Percentiles rank a stretch among this genome's conserved stretches.
These are phyloP conservation scores for Pelodiscus sinensis DNA, from an alignment of 2,113 vertebrate species.

Conservation along the genomic window DNA sequence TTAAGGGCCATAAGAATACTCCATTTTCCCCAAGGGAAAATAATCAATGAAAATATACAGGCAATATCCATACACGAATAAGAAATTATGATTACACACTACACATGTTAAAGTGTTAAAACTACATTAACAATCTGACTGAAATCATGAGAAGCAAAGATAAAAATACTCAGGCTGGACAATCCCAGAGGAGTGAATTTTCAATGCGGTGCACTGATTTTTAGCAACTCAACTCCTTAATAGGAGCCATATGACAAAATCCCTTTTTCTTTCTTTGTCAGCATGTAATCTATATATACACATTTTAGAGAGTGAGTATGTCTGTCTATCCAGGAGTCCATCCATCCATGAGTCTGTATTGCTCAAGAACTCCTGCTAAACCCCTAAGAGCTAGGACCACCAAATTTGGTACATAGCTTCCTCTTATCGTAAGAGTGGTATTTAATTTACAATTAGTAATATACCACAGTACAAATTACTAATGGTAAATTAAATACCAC, in stretches of 20 bases:
- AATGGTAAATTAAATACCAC: no score
- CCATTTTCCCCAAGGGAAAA: background rate
- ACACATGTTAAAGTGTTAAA: background rate
- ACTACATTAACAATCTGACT: background rate
- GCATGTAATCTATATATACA: background rate
- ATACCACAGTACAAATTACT: no score
- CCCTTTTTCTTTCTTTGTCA: background rate
- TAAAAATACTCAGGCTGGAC: background rate
- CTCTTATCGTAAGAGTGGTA: no score
- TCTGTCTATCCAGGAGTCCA: no score
- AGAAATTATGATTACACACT: background rate
- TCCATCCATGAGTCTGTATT: no score
- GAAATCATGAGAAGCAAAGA: background rate
- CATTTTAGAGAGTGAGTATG: no score
- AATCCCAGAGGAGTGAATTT: background rate
- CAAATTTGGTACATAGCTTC: no score
- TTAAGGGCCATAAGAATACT: background rate
- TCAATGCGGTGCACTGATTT: background rate
- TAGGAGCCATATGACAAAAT: background rate
- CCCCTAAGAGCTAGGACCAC: no score
- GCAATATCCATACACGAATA: background rate
- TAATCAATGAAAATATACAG: background rate
- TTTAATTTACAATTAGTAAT: no score
- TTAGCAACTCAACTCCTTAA: background rate
- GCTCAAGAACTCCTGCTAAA: no score